Base-by-base conservation (phyloP, 2,797 vertebrate genomes). In the Lepus townsendii region DNA sequence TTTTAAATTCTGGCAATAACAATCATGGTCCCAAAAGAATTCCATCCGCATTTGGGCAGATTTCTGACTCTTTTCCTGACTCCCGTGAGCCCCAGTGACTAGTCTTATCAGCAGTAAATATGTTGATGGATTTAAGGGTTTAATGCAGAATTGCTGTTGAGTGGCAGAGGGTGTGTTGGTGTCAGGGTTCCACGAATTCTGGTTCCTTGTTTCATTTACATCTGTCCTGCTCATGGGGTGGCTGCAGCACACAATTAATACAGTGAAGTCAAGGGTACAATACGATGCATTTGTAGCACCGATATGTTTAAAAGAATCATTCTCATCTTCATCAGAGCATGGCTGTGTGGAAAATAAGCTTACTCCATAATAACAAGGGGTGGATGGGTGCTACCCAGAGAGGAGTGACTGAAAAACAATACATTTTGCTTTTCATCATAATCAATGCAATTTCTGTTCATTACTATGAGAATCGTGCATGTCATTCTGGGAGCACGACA, bases 71-170 rank as follows among this genome's bases (percentile, higher is more conserved):
- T 87, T 96, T 96, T 84, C 80, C 84, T 93, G 52, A 42, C 42
- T 77, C 76, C 57, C 20, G 38, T 68, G 94, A 69, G 52, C 95
- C 95, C 78, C 88, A 57, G 66, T 66, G 13, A 92, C 35, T 94
- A 85, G 95, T 97, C 92, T 95, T 96, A 88, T 97, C 94, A 96
- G 94, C 95, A 97, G 62, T 92, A 95, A 95, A 95, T 85, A 92
- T 92, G 95, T 97, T 97, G 97, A 97, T 97, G 96, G 80, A 65
- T 52, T 87, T 88, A 95, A 94, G 54, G 95, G 95, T 94, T 96
- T 96, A 91, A 95, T 83, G 94, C 96, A 97, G 97, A 97, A 95
- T 87, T 97, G 96, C 97, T 91, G 98, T 98, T 98, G 98, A 93
- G 96, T 98, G 97, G 98, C 98, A 98, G 98, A 94, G 69, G 32